Evolutionary conservation across 2,888 invertebrate species (phyloP), one percentile per base, ranked within the genome.

Genomic region (Mycogona germanica): DNA sequence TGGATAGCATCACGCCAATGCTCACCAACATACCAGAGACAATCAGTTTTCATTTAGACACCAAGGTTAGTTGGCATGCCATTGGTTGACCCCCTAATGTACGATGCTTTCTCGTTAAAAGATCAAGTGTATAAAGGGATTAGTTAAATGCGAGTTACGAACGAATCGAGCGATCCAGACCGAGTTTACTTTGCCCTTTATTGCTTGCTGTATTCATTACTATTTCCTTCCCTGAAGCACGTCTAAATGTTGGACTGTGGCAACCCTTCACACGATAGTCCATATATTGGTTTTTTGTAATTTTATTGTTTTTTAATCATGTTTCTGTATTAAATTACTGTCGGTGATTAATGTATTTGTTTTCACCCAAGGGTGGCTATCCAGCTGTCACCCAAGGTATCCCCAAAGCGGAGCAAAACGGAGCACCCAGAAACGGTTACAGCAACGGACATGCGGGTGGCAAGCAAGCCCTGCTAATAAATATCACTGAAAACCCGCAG

Each of bases 41-140:
- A 32, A 58, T 58, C 29, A 60, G 60, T 25, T 55, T 62, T 14
- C 74, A 76, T 61, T 66, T 75, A n/a, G 78, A 78, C 62, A 74
- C 77, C 1, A 78, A 79, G 71, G 78, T 77, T 67, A n/a, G n/a
- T n/a, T n/a, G n/a, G n/a, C n/a, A n/a, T n/a, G n/a, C n/a, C n/a
- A n/a, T n/a, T n/a, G n/a, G n/a, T n/a, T n/a, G n/a, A n/a, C n/a
- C n/a, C n/a, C n/a, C n/a, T n/a, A n/a, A n/a, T n/a, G n/a, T n/a
- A n/a, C n/a, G n/a, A n/a, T n/a, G n/a, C n/a, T n/a, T n/a, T n/a
- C n/a, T n/a, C n/a, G n/a, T n/a, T n/a, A n/a, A n/a, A n/a, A n/a
- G n/a, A n/a, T n/a, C n/a, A n/a, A n/a, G n/a, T n/a, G n/a, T n/a
- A n/a, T n/a, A n/a, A n/a, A n/a, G n/a, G n/a, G n/a, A n/a, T n/a